Evolutionary conservation across 1,140 invertebrate species (phyloP).

Genomic region (Bombus terrestris): DNA sequence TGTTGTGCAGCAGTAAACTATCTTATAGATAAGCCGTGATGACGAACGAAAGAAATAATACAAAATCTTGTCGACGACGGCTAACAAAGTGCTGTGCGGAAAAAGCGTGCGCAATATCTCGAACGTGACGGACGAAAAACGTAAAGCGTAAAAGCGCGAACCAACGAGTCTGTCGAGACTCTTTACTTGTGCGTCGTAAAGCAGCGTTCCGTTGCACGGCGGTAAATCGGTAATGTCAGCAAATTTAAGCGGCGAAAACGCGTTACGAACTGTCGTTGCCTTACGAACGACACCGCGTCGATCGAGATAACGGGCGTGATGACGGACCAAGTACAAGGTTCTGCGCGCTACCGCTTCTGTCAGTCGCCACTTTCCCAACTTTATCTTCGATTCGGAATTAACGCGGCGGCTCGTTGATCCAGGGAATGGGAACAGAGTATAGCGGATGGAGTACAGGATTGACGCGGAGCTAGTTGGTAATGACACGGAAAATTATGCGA

Average conservation of each 20-base stretch:
- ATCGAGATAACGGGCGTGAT: slow-evolving; percentile 23
- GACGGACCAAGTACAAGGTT: slow-evolving; percentile 1
- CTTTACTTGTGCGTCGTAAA: not conserved
- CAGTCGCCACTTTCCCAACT: slow-evolving; percentile 33
- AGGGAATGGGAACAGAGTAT: not conserved
- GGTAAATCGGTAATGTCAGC: slow-evolving; percentile 50
- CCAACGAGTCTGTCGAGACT: not conserved
- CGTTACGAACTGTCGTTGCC: not conserved
- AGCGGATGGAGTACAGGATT: not conserved
- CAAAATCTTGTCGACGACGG: not conserved
- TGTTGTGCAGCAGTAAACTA: not conserved
- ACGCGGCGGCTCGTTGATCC: not conserved
- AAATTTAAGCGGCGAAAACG: slow-evolving; percentile 36
- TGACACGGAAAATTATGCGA: slow-evolving; percentile 4
- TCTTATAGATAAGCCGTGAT: not conserved
- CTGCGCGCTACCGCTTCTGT: not conserved
- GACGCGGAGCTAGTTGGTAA: slow-evolving; percentile 1
- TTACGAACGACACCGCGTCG: not conserved
- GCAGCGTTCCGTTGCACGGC: slow-evolving; percentile 23
- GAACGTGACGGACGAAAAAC: not conserved
- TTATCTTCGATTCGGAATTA: slow-evolving; percentile 35
- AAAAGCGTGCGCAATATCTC: not conserved
- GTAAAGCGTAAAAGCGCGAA: not conserved
- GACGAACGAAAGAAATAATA: not conserved
- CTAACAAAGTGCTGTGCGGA: not conserved